Evolutionary conservation across 2,797 vertebrate species (phyloP), one percentile per base, ranked within the genome.

Genomic region (Hydrocynus forskahlii): DNA sequence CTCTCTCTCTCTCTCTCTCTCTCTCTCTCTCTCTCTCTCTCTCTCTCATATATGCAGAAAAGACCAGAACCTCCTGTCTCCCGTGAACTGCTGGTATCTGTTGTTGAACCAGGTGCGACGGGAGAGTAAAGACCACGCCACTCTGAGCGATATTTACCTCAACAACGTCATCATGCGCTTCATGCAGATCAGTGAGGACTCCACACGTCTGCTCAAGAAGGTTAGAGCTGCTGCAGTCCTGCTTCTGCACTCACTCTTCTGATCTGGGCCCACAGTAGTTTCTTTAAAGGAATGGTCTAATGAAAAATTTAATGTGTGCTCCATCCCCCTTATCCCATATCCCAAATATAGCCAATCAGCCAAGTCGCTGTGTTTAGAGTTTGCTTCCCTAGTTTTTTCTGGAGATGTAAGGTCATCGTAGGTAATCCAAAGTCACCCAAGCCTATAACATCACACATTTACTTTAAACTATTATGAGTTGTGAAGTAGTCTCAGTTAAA

Each of bases 111-210:
- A 99, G 94, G 98, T 99, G 84, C 95, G 98, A 89, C 90, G 97
- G 87, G 98, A 99, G 92, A 99, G 98, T 89, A 99, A 97, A 91
- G 98, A 99, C 90, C 98, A 99, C 1, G 98, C 98, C 35, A 99
- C 98, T 0, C 63, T 99, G 88, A 99, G 98, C 0, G 98, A 99
- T 92, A 98, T 99, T 94, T 99, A 99, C 88, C 95, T 99, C 90
- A 99, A 99, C 94, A 99, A 99, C 0, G 97, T 99, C 88, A 99
- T 99, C 88, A 99, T 99, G 97, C 94, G 98, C 78, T 99, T 99
- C 93, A 98, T 99, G 97, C 98, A 99, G 93, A 98, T 99, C 91
- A 98, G 97, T 0, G 98, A 99, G 87, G 98, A 99, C 90, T 98
- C 97, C 43, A 98, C 97, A 0, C 94, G 98, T 66, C 96, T 99